Evolutionary conservation across 2,113 vertebrate genomes (phyloP).

Genomic region (Aythya baeri): DNA sequence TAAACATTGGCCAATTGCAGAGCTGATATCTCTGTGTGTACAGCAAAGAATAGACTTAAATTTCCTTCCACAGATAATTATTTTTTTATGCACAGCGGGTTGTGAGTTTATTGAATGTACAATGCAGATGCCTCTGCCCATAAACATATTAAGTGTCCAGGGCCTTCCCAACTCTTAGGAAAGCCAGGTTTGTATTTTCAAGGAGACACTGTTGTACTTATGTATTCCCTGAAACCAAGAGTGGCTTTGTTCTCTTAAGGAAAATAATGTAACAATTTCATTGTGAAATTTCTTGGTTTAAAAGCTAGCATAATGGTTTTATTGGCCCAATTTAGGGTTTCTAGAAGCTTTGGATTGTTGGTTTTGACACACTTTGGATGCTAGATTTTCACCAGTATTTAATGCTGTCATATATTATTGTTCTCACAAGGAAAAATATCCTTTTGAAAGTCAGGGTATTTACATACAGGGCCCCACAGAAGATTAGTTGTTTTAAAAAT

Average conservation of each 20-base stretch:
- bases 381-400: neutral
- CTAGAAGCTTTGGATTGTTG: neutral
- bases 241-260: neutral
- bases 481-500: neutral
- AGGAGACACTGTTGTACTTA: neutral
- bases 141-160: neutral
- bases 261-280: neutral
- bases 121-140: neutral
- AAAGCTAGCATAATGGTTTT: neutral
- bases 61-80: neutral
- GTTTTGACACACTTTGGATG: neutral
- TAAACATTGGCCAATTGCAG: neutral
- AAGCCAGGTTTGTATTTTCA: neutral
- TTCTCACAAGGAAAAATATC: neutral
- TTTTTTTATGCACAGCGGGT: neutral
- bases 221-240: neutral
- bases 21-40: fast-evolving
- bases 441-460: neutral
- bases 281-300: neutral
- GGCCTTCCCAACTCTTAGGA: neutral
- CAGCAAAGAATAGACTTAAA: neutral
- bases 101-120: neutral
- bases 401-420: neutral
- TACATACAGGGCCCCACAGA: neutral
- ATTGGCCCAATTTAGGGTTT: neutral